These are phyloP conservation scores for Nothocercus julius DNA, from an alignment of 2,113 vertebrate species.

Conservation along the genomic window DNA sequence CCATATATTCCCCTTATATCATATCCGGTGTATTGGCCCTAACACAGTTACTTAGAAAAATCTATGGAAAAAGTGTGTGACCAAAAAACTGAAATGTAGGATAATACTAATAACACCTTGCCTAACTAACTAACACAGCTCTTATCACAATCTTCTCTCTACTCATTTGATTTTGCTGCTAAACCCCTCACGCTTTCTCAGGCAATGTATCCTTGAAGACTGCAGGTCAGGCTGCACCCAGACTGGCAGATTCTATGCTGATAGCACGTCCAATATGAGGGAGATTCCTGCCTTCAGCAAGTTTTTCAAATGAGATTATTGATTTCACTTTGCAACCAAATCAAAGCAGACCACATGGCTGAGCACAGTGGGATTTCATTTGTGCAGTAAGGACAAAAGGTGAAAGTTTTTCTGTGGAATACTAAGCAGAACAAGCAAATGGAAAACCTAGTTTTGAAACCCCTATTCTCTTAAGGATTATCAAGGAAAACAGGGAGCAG, in stretches of 20 bases:
- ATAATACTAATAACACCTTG: neutral
- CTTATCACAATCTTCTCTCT: constrained; percentile 25
- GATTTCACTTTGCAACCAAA: constrained; percentile 39
- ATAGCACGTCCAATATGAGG: constrained; percentile 28
- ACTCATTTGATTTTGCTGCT: constrained; percentile 8
- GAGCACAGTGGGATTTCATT: neutral
- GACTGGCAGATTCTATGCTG: constrained; percentile 40
- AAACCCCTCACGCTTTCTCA: constrained; percentile 19
- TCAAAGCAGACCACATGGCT: constrained; percentile 38
- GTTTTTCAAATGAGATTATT: constrained; percentile 65
- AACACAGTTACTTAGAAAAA: constrained; percentile 28
- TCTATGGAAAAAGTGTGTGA: neutral
- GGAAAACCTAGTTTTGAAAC: neutral
- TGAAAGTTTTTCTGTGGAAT: neutral
- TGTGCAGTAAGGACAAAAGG: constrained; percentile 44
- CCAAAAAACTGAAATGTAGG: neutral
- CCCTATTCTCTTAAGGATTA: neutral
- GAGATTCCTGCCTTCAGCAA: constrained; percentile 56
- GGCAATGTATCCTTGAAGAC: constrained; percentile 24
- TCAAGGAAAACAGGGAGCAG: neutral
- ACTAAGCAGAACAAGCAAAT: neutral
- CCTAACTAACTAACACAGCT: neutral
- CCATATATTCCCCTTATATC: neutral
- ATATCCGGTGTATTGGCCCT: neutral
- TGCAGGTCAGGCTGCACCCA: constrained; percentile 53